Evolutionary conservation across 1,140 invertebrate genomes (phyloP), one percentile per base, ranked within the genome.

Genomic region (Cepaea nemoralis): DNA sequence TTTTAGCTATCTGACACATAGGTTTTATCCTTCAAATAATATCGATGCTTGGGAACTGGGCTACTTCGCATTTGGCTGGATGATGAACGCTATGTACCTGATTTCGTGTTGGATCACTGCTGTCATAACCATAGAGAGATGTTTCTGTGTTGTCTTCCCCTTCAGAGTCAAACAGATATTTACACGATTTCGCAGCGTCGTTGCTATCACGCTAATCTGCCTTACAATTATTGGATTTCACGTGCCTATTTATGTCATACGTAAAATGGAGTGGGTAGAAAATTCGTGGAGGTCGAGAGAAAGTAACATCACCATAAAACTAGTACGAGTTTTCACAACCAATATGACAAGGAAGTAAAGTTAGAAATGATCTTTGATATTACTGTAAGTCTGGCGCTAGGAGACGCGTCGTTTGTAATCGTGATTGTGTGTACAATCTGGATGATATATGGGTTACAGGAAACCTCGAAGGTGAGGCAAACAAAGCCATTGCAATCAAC

Each of bases 61-160:
- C 5, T 69, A 69, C 66, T 69, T 73, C 12, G 70, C 37, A 40
- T 73, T 73, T 73, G 70, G 35, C 8, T 73, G 70, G 70, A 22
- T 22, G 14, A 39, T 33, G 37, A 27, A 73, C 24, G n/a, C 27
- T 39, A 22, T 27, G 1, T 73, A 73, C 37, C 6, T 73, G 40
- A 19, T 40, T 22, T 73, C 70, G 37, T 39, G 70, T 22, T 73
- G 70, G 70, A 73, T 73, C 35, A 73, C 70, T 27, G 37, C 70
- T 22, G 2, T n/a, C 14, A 40, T 73, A 40, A 12, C 37, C 6
- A n/a, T 73, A 5, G 70, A 73, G 39, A 39, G 70, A 73, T 69
- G 66, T 69, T 69, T 69, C 37, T 69, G 66, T 69, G 66, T 69
- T 12, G 66, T 69, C 35, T 69, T 27, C 24, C 70, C 70, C 3